Base-by-base conservation (phyloP, 2,888 invertebrate species). In the Drosophila mulleri region DNA sequence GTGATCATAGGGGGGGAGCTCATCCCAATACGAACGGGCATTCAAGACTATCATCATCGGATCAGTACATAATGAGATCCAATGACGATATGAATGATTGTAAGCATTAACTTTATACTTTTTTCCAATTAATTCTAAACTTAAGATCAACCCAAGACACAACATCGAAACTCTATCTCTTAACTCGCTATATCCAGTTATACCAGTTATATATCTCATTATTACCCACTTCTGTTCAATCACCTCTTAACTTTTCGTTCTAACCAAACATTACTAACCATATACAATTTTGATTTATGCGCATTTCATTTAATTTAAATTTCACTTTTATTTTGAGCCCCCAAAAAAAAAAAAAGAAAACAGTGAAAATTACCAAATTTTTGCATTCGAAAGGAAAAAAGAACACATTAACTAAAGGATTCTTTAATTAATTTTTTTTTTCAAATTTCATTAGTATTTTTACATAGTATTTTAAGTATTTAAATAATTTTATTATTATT, bases 21-120 rank as follows among this genome's bases (percentile, higher is more conserved):
- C 93, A 93, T 93, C 93, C 93, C 93, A 93, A 93, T 92, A 91
- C 90, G 92, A 93, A 93, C 93, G 93, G 93, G 92, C 93, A 93
- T 92, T 93, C 92, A 92, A 92, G 93, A 93, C 92, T 93, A 93
- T 93, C 93, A 87, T 93, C 93, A 93, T 93, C 93, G 93, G 93
- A 93, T 93, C 93, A 92, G 90, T 93, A 93, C 92, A 92, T 93
- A 91, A 93, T 93, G 92, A 90, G 93, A 93, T 93, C 93, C 93
- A 92, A 93, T 93, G 93, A 93, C 90, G 93, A 93, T 93, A 93
- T 89, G 91, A 92, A 92, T 93, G 93, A 93, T 93, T 93, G 93
- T 93, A 93, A 93, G 93, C 93, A 93, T 93, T 92, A 91, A 77
- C 69, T 86, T 83, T 86, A 81, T 86, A 82, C 53, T 74, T 86